Percentiles rank a stretch among this genome's conserved stretches.
These are phyloP conservation scores for Pyrrhosoma nymphula DNA, from an alignment of 2,888 invertebrate genomes.

Conservation along the genomic window DNA sequence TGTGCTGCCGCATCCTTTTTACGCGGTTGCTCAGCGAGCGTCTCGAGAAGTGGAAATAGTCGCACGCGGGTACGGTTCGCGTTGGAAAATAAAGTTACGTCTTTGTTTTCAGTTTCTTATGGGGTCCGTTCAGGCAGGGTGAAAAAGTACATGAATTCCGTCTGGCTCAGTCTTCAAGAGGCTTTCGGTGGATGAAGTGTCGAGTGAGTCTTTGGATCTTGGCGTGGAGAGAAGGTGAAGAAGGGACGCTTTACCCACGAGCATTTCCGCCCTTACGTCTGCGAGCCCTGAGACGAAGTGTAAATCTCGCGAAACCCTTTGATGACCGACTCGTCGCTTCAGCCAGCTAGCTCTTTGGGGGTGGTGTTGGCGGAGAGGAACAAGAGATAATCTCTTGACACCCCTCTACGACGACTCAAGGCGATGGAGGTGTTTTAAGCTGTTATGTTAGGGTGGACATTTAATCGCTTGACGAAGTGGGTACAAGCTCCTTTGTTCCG, in stretches of 20 bases:
- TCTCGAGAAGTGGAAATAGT: no score
- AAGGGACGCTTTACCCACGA: neutral
- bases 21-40: no score
- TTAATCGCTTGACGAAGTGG: conserved; percentile 44
- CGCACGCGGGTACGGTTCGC: neutral
- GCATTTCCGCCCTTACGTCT: neutral
- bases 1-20: no score
- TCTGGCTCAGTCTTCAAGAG: conserved; percentile 33
- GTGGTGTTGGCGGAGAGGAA: conserved; percentile 21
- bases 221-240: neutral
- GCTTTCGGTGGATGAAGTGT: neutral
- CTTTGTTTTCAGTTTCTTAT: neutral
- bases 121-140: neutral
- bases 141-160: neutral
- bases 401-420: neutral
- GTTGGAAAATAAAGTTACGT: neutral
- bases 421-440: conserved; percentile 29
- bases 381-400: conserved; percentile 45
- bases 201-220: neutral
- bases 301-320: conserved; percentile 60
- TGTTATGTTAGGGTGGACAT: neutral
- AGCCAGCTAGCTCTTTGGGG: conserved; percentile 6
- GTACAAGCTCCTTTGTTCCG: neutral
- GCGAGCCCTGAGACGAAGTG: neutral
- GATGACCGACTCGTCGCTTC: conserved; percentile 31